Evolutionary conservation across 1,140 invertebrate genomes (phyloP), one percentile per base, ranked within the genome.

Genomic region (Drosophila elegans): DNA sequence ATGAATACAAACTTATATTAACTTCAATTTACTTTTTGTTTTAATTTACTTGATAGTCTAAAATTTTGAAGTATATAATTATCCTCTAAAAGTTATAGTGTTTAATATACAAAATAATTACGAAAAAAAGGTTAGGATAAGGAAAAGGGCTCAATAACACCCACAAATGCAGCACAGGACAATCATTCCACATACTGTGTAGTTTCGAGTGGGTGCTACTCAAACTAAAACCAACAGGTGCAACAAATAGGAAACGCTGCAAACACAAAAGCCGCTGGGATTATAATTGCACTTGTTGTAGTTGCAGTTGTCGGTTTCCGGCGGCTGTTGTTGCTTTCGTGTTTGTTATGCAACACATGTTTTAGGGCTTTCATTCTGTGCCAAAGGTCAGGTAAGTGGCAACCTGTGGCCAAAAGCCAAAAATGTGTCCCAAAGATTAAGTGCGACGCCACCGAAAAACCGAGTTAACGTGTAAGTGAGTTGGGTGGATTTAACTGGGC

Each of bases 381-480:
- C 61, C 60, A 83, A 82, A 78, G 41, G 46, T 66, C 72, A 59
- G 71, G 53, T 54, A 55, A 77, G 76, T 84, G 67, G 67, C 73
- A 61, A 79, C 75, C 81, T 85, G 73, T 84, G 78, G 68, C 56
- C 63, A 48, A 59, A 72, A 59, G n/a, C 61, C 60, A 66, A 68
- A 54, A 75, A 75, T 75, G 64, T 80, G 76, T 64, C 63, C 61
- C 82, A 78, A 85, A 86, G 82, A 85, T 81, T 81, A 86, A 86
- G 68, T 81, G 82, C 74, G 68, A 38, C n/a, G 53, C 54, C 36
- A 36, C 16, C 53, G 41, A 13, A 75, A 49, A 42, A 48, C 29
- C 64, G 32, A 52, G 38, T 66, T 64, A 64, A 7, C 12, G 29
- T 51, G 59, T 7, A 51, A 51, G 59, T 64, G 46, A 64, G 46